These are phyloP conservation scores for Antennarius maculatus DNA, from an alignment of 2,797 vertebrate genomes.

Conservation along the genomic window DNA sequence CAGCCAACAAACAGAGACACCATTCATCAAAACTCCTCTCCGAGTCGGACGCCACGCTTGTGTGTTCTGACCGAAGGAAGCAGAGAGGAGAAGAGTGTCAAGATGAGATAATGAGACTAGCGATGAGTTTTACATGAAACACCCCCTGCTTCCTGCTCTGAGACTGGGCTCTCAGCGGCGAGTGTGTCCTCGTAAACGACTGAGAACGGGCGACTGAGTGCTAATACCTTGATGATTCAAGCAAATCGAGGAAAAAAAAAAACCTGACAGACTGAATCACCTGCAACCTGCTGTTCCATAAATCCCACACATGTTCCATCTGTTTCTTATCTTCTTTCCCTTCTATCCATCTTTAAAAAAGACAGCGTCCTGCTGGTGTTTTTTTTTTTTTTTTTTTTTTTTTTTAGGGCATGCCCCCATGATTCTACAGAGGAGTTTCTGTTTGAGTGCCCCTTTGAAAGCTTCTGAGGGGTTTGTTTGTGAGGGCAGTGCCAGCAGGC, in stretches of 20 bases:
- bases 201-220: constrained; percentile 57
- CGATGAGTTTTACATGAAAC: constrained; percentile 29
- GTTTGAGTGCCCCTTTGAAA: constrained; percentile 40
- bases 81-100: constrained; percentile 39
- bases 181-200: constrained; percentile 58
- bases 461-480: constrained; percentile 36
- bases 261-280: constrained; percentile 52
- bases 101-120: constrained; percentile 43
- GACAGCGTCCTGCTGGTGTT: constrained; percentile 23
- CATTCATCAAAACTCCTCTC: constrained; percentile 19
- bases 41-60: constrained; percentile 17
- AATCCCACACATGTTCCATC: constrained; percentile 39
- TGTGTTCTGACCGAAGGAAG: constrained; percentile 30
- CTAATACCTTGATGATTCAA: constrained; percentile 36
- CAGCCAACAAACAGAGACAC: constrained; percentile 30
- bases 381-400: too few species aligned
- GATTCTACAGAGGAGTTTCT: constrained; percentile 24
- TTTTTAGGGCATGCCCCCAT: constrained; percentile 16
- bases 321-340: constrained; percentile 27
- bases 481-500: constrained; percentile 19
- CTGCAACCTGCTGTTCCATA: constrained; percentile 43
- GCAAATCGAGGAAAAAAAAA: constrained; percentile 19
- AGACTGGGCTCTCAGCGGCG: constrained; percentile 39
- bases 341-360: constrained; percentile 8
- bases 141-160: constrained; percentile 39